Evolutionary conservation across 2,888 invertebrate species (phyloP).

Genomic region (Carcina quercana): DNA sequence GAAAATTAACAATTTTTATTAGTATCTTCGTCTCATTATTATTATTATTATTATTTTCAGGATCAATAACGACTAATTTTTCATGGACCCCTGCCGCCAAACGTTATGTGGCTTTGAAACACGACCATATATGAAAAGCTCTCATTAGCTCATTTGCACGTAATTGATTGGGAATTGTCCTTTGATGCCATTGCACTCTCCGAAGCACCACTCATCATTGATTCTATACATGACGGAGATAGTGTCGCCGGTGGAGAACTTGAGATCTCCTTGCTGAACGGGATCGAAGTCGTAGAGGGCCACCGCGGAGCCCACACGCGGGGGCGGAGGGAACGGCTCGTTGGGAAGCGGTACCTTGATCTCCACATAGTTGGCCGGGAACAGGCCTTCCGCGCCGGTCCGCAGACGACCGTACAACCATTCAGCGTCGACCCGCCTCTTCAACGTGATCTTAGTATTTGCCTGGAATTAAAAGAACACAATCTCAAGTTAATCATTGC

Average conservation of each 20-base stretch:
- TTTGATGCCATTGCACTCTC: slow-evolving; percentile 77
- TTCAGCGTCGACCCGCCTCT: slow-evolving; percentile 82
- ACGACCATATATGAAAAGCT: too few relatives aligned
- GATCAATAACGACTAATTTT: too few relatives aligned
- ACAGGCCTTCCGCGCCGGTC: slow-evolving; percentile 82
- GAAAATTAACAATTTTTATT: too few relatives aligned
- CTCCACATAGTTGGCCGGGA: slow-evolving; percentile 87
- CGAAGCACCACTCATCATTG: slow-evolving; percentile 86
- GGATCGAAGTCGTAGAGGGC: slow-evolving; percentile 84
- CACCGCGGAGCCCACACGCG: slow-evolving; percentile 54
- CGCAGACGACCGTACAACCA: slow-evolving; percentile 86
- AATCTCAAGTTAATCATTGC: too few relatives aligned
- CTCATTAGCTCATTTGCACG: slow-evolving; percentile 74
- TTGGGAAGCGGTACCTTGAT: slow-evolving; percentile 80
- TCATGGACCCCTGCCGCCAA: too few relatives aligned
- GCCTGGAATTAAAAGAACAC: slow-evolving; percentile 75
- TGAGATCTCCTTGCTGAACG: slow-evolving; percentile 63
- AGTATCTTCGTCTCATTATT: too few relatives aligned
- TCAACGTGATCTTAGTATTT: slow-evolving; percentile 81
- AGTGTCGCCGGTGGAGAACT: slow-evolving; percentile 46
- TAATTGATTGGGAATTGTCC: slow-evolving; percentile 89
- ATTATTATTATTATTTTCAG: too few relatives aligned
- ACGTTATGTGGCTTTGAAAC: slow-evolving; percentile 4
- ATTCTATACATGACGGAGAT: slow-evolving; percentile 80
- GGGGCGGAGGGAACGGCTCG: slow-evolving; percentile 22